Base-by-base conservation (phyloP, 2,888 invertebrate species). In the Drosophila lutescens region DNA sequence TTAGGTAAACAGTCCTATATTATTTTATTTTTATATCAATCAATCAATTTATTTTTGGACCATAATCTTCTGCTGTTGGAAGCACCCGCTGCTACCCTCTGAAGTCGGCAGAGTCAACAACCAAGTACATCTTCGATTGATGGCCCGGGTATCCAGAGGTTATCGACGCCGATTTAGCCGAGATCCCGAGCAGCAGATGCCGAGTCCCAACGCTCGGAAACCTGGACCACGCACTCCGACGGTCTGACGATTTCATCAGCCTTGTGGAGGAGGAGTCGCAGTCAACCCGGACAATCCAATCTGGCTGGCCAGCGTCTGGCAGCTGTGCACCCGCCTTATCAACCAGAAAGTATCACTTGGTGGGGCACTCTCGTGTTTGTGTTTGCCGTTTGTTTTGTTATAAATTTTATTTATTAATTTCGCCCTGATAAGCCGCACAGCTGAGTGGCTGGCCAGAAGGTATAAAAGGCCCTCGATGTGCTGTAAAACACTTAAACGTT, bases 401-500 rank as follows among this genome's bases (percentile, higher is more conserved):
- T 60, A 54, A 55, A 69, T 59, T 67, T 56, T 63, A 58, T 62
- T 58, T 55, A 54, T 44, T 46, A 73, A 51, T 74, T 65, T 63
- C 44, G 55, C 56, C n/a, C 9, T 47, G 87, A 85, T 85, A 84
- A 83, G 86, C 51, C 54, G 65, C 55, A 50, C 55, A 72, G 70
- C 76, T 51, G 53, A 54, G 69, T 46, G 65, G 32, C 12, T n/a
- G 13, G 13, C 46, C 32, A 67, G 47, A 63, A 63, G 40, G 70
- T 83, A 83, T 88, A 83, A 87, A 88, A 88, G 76, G 74, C 40
- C 8, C 47, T 53, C 44, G 57, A 17, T 67, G 47, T 17, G 65
- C 74, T 75, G 69, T 70, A 66, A 72, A 61, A 67, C 68, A 77
- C 73, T 81, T 83, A 81, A 86, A 77, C 75, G 75, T 49, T 79